Percentiles rank a stretch among this genome's conserved stretches.
phyloP scores from a whole-genome alignment of 2,113 vertebrate species.

The Sitta europaea region DNA sequence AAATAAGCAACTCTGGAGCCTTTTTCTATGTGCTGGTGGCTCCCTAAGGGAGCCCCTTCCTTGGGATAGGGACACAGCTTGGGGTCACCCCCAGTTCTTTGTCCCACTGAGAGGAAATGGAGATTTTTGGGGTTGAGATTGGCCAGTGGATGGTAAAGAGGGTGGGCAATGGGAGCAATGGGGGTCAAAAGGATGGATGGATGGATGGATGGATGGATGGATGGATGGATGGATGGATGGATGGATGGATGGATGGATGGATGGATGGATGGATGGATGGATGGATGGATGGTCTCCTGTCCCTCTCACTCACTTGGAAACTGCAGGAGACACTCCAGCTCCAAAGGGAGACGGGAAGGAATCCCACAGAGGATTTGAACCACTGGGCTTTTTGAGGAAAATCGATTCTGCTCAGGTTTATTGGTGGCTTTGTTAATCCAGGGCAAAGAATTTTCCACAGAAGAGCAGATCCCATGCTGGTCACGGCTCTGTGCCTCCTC shows the following conservation, averaged over 20 bases:
- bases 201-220: background rate
- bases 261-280: background rate
- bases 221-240: background rate
- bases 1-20: background rate
- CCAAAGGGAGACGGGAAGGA: background rate
- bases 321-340: background rate
- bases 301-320: background rate
- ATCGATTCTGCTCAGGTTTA: background rate
- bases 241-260: background rate
- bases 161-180: background rate
- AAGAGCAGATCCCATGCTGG: background rate
- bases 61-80: background rate
- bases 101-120: background rate
- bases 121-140: background rate
- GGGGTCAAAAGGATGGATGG: background rate
- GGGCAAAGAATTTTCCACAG: background rate
- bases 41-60: background rate
- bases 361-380: background rate
- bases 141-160: background rate
- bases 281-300: background rate
- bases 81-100: background rate
- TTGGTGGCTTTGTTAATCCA: background rate
- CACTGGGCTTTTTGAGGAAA: background rate
- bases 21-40: rapidly evolving
- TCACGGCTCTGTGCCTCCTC: background rate